Evolutionary conservation across 1,140 invertebrate species (phyloP), one percentile per base, ranked within the genome.

Genomic region (Ceratoteleas bidentatus): DNA sequence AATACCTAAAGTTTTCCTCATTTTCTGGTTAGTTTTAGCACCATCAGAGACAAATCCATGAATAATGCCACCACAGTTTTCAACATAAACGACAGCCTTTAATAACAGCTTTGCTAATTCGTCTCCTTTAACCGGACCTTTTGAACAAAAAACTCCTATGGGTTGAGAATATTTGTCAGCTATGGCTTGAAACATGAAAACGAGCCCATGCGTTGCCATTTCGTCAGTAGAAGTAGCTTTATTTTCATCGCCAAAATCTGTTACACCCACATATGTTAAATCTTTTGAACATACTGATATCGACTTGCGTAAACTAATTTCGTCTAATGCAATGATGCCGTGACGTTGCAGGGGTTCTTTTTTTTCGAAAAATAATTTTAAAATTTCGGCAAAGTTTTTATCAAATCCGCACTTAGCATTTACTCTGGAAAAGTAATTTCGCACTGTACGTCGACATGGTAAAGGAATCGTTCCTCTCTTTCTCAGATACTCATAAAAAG

Each of bases 21-120:
- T 81, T 75, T 53, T 70, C 0, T 40, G 10, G 24, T 81, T 81
- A 0, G 72, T 76, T 0, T 43, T 16, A 3, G 79, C 81, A 3
- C 74, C 66, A 68, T 83, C 75, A 40, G 56, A 68, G 45, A 76
- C 47, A 11, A 77, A 32, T 8, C 82, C 84, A 64, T 85, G 84
- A 43, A 85, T 75, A 24, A 72, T 34, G 0, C 56, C 79, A 34
- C 84, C 84, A 58, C 43, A 36, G 9, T 84, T 32, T 60, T 85
- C 81, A 0, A 85, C 10, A 58, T 61, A 81, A 6, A 32, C 6
- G 64, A 84, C 84, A 2, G 78, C 74, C 34, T 69, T 61, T 6
- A 85, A 24, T 1, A 81, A 8, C 0, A 81, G 24, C 52, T 66
- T 72, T 4, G 72, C 68, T 40, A 81, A 49, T 45, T 81, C 66